A percentile compares a stretch with the other conserved stretches of the same genome.
Conservation (phyloP, 1,140 invertebrate species). For the Psix sp. region DNA sequence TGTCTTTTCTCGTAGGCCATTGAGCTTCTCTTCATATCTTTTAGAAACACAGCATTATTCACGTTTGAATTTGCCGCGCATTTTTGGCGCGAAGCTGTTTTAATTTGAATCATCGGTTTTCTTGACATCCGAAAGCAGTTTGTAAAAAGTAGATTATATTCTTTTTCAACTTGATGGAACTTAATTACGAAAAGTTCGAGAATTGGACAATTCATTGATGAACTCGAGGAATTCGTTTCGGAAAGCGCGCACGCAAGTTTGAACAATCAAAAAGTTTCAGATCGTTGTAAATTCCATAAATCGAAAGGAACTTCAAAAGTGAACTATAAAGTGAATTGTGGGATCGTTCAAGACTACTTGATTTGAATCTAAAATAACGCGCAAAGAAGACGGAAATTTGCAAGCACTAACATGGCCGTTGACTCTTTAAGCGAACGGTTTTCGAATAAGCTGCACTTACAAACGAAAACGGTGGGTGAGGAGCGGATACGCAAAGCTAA, state of each 20-base stretch:
- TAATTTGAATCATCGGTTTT: too few species aligned
- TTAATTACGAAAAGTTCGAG: neutral
- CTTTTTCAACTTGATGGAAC: neutral
- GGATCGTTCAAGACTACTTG: conserved; percentile 12
- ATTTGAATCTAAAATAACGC: conserved; percentile 28
- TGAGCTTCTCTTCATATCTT: too few species aligned
- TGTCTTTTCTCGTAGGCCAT: too few species aligned
- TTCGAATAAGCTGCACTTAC: conserved; percentile 83
- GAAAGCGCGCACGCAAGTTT: conserved; percentile 18
- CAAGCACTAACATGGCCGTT: conserved; percentile 80
- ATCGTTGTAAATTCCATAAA: conserved; percentile 14
- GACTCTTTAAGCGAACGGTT: conserved; percentile 86
- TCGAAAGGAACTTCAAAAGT: conserved; percentile 8
- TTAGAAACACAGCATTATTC: too few species aligned
- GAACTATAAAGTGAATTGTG: conserved; percentile 29
- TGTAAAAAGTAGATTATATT: too few species aligned
- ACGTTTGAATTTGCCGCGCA: too few species aligned
- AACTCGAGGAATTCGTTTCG: conserved; percentile 7
- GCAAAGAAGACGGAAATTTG: conserved; percentile 30
- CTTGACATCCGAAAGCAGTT: too few species aligned
- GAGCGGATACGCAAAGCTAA: conserved; percentile 84
- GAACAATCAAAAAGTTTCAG: conserved; percentile 32
- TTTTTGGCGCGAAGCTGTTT: too few species aligned
- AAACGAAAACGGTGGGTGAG: conserved; percentile 85
- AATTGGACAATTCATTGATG: conserved; percentile 19